These are phyloP conservation scores for Tokudaia tokunoshimensis DNA, from an alignment of 2,797 vertebrate genomes.

Conservation along the genomic window DNA sequence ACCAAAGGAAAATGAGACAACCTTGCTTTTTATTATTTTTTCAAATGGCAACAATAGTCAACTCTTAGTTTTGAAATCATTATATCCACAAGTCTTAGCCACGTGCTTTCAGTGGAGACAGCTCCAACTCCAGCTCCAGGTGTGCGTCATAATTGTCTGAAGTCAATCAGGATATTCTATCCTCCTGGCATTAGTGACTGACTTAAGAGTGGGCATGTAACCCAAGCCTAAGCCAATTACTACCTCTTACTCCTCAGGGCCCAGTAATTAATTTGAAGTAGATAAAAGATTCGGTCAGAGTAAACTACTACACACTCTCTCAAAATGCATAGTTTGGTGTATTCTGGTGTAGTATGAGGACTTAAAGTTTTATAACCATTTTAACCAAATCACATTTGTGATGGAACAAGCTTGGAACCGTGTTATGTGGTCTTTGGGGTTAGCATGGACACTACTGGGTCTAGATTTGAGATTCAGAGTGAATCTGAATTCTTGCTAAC, in stretches of 20 bases:
- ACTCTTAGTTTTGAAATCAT: conserved; percentile 58
- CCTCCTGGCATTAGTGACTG: conserved; percentile 24
- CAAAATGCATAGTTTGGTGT: conserved; percentile 42
- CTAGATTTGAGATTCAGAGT: conserved; percentile 26
- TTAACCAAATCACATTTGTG: conserved; percentile 40
- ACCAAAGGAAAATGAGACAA: conserved; percentile 29
- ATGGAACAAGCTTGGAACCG: neutral
- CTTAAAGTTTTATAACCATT: conserved; percentile 18
- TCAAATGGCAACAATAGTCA: conserved; percentile 37
- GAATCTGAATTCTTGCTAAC: conserved; percentile 7
- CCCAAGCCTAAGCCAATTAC: conserved; percentile 63
- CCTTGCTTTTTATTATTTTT: conserved; percentile 38
- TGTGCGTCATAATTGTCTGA: conserved; percentile 65
- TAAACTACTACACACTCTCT: conserved; percentile 53
- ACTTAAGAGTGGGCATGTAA: conserved; percentile 12
- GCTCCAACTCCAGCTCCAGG: conserved; percentile 45
- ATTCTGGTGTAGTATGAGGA: conserved; percentile 19
- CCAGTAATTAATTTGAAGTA: conserved; percentile 71
- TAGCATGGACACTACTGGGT: conserved; percentile 9
- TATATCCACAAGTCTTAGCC: conserved; percentile 4
- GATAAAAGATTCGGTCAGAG: conserved; percentile 23
- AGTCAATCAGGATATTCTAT: conserved; percentile 65
- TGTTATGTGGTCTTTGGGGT: neutral
- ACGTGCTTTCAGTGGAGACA: conserved; percentile 48
- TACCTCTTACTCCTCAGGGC: neutral